Evolutionary conservation across 2,888 invertebrate species (phyloP).

Genomic region (Synanthedon tipuliformis): DNA sequence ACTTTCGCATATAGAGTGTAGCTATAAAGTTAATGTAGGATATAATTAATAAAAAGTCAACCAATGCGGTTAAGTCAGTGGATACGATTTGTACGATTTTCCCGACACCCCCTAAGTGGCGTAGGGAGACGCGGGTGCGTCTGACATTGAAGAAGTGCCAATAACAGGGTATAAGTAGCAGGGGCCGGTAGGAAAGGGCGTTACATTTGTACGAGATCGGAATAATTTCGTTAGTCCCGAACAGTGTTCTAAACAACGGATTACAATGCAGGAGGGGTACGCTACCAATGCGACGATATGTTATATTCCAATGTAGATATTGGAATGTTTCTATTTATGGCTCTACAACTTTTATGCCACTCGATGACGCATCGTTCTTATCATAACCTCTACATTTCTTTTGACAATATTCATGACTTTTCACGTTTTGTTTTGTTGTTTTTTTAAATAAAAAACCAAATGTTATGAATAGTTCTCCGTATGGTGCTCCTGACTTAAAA

Average conservation of each 20-base stretch:
- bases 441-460: too few relatives aligned
- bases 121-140: constrained; percentile 62
- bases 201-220: constrained; percentile 66
- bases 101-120: constrained; percentile 22
- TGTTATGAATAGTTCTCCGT: too few relatives aligned
- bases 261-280: constrained; percentile 59
- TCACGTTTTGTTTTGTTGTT: too few relatives aligned
- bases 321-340: background rate
- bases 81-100: too few relatives aligned
- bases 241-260: constrained; percentile 58
- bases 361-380: background rate
- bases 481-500: too few relatives aligned
- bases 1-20: too few relatives aligned
- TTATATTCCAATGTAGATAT: background rate
- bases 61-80: too few relatives aligned
- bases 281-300: constrained; percentile 16
- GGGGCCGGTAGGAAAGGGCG: constrained; percentile 59
- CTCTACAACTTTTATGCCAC: constrained; percentile 5
- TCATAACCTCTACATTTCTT: constrained; percentile 2
- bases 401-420: background rate
- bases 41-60: too few relatives aligned
- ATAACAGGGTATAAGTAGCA: constrained; percentile 70
- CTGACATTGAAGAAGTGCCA: constrained; percentile 73
- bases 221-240: constrained; percentile 60
- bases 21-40: too few relatives aligned